phyloP scores from a whole-genome alignment of 2,888 invertebrate species.

The Lepidocyrtinus sp. region DNA sequence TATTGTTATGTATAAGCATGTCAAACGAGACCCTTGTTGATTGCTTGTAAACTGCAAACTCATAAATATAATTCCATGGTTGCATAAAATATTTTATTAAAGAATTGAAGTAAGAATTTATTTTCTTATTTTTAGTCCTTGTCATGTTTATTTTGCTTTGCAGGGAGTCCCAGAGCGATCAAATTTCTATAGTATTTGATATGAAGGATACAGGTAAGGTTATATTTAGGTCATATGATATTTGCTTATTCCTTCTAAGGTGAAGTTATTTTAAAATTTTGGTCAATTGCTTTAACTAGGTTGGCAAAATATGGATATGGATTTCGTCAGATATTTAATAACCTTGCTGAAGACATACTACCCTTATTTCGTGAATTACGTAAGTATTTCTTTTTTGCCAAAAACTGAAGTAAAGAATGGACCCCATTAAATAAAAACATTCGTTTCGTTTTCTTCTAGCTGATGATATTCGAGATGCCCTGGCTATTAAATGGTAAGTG shows the following conservation, averaged over 20 bases:
- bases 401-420: not conserved
- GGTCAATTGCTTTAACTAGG: conserved; percentile 73
- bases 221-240: too few relatives aligned
- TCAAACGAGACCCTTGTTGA: too few relatives aligned
- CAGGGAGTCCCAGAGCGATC: conserved; percentile 82
- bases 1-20: too few relatives aligned
- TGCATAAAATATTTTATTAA: too few relatives aligned
- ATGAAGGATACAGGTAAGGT: conserved; percentile 81
- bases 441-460: conserved; percentile 38
- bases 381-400: conserved; percentile 71
- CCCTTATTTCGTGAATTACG: conserved; percentile 89
- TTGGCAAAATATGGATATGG: conserved; percentile 91
- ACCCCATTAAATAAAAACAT: too few relatives aligned
- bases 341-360: conserved; percentile 90
- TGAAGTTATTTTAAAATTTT: not conserved
- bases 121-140: too few relatives aligned
- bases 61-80: too few relatives aligned
- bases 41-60: too few relatives aligned
- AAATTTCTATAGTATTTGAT: conserved; percentile 90
- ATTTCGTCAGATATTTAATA: conserved; percentile 89
- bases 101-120: too few relatives aligned
- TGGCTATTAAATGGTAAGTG: conserved; percentile 90
- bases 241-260: too few relatives aligned
- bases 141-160: conserved; percentile 15
- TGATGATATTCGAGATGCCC: conserved; percentile 91